Percentiles rank a stretch among this genome's conserved stretches.
Conservation (phyloP, 1,140 invertebrate genomes). For the Philopotamus ludificatus region DNA sequence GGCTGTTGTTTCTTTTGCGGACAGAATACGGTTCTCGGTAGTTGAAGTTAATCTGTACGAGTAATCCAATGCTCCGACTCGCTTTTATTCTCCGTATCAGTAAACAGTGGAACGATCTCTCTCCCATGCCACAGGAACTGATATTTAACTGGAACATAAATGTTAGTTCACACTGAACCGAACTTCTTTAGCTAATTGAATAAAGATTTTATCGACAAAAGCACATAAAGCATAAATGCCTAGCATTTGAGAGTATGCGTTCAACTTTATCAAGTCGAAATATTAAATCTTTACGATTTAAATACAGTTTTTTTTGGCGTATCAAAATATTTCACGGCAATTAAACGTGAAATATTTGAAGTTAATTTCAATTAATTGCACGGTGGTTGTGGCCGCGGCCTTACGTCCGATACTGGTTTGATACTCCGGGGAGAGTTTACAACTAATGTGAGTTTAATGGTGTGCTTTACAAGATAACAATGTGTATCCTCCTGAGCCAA, state of each 20-base stretch:
- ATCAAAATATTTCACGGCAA: too few relatives aligned
- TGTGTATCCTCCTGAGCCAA: not conserved
- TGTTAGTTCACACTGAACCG: not conserved
- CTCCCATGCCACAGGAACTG: not conserved
- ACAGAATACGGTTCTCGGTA: constrained; percentile 37
- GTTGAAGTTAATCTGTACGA: constrained; percentile 38
- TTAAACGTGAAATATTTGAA: too few relatives aligned
- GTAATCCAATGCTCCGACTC: constrained; percentile 34
- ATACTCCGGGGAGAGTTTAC: not conserved
- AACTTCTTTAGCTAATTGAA: not conserved
- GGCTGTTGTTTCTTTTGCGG: constrained; percentile 31
- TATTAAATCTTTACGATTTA: too few relatives aligned
- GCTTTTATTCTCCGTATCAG: constrained; percentile 34
- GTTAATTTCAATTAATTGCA: too few relatives aligned
- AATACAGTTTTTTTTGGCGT: too few relatives aligned
- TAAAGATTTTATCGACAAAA: not conserved
- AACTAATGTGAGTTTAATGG: not conserved
- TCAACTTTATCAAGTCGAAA: too few relatives aligned
- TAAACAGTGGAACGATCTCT: constrained; percentile 36
- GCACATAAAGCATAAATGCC: not conserved
- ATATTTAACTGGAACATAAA: constrained; percentile 2
- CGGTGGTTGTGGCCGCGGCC: not conserved
- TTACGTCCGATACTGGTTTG: not conserved
- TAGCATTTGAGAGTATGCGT: not conserved
- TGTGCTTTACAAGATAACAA: not conserved